Conservation (phyloP, 1,140 invertebrate species). For the Zaprionus taronus region DNA sequence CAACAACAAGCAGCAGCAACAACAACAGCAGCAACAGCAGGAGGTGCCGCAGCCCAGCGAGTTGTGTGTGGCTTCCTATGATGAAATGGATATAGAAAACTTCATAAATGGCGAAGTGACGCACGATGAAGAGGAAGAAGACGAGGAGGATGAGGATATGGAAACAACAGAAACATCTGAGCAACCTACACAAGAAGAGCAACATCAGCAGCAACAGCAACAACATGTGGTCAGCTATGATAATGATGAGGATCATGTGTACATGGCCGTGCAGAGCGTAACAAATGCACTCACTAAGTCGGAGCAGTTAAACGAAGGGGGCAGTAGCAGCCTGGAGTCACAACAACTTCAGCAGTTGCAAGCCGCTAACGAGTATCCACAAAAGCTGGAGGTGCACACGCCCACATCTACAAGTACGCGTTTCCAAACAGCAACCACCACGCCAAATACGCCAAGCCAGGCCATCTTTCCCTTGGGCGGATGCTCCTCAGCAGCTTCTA, state of each 20-base stretch:
- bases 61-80: slow-evolving; percentile 67
- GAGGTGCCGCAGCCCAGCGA: slow-evolving; percentile 59
- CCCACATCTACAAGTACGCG: slow-evolving; percentile 49
- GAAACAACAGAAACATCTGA: slow-evolving; percentile 50
- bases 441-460: slow-evolving; percentile 49
- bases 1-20: slow-evolving; percentile 21
- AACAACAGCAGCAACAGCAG: slow-evolving; percentile 43
- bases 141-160: slow-evolving; percentile 69
- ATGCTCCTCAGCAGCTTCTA: slow-evolving; percentile 17
- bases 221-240: slow-evolving; percentile 64
- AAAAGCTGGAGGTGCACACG: slow-evolving; percentile 59
- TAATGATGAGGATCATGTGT: slow-evolving; percentile 57
- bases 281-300: slow-evolving; percentile 49
- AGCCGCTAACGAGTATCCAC: slow-evolving; percentile 37
- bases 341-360: slow-evolving; percentile 52
- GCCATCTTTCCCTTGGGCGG: slow-evolving; percentile 36
- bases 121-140: slow-evolving; percentile 60
- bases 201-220: slow-evolving; percentile 47
- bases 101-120: slow-evolving; percentile 76
- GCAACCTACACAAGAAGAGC: slow-evolving; percentile 36
- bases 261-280: slow-evolving; percentile 61
- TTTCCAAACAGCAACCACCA: slow-evolving; percentile 49
- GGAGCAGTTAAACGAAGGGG: slow-evolving; percentile 42
- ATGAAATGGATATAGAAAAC: slow-evolving; percentile 81
- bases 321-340: slow-evolving; percentile 41